Evolutionary conservation across 2,113 vertebrate species (phyloP).

Genomic region (Ceuthmochares aereus): DNA sequence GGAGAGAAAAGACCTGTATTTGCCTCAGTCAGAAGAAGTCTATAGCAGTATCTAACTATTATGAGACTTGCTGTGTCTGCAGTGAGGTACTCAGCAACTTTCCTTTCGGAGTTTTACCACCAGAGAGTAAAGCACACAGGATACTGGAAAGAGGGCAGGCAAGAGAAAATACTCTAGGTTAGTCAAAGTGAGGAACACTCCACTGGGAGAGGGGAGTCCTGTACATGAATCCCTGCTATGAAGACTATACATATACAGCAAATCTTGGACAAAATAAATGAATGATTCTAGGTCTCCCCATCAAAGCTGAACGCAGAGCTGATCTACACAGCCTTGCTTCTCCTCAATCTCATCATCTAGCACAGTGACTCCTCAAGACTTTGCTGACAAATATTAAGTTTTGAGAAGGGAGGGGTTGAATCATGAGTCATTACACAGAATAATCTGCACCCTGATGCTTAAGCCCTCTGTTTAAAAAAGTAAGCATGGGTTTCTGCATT

Average conservation of each 20-base stretch:
- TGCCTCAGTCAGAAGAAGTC: background rate
- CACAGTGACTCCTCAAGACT: background rate
- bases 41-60: background rate
- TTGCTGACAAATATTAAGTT: background rate
- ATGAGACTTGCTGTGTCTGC: background rate
- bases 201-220: background rate
- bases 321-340: background rate
- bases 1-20: background rate
- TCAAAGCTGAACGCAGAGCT: accelerated
- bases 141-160: background rate
- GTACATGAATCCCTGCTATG: accelerated
- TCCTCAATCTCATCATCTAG: accelerated
- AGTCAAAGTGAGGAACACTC: accelerated
- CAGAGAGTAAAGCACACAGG: background rate
- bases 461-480: slow-evolving; percentile 16
- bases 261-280: background rate
- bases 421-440: background rate
- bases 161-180: background rate
- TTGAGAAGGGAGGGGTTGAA: background rate
- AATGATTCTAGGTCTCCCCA: background rate
- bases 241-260: background rate
- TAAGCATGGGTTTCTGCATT: background rate
- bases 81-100: background rate
- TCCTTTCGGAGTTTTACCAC: background rate
- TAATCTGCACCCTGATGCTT: background rate